These are phyloP conservation scores for Carcina quercana DNA, from an alignment of 2,888 invertebrate genomes.

Conservation along the genomic window DNA sequence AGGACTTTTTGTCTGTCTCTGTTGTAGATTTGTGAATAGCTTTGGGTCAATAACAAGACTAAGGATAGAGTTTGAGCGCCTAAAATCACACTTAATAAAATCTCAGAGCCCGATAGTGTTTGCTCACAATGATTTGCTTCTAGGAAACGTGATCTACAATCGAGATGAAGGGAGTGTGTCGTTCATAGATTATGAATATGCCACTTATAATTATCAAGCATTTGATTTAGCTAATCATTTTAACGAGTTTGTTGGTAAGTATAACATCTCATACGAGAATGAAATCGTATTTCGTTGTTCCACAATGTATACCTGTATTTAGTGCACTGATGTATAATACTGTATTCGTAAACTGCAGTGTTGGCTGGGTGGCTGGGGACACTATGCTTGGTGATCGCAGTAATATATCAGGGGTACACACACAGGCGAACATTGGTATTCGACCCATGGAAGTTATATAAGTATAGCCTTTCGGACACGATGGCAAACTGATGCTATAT, in stretches of 20 bases:
- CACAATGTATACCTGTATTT: too few species aligned
- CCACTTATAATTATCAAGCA: conserved; percentile 93
- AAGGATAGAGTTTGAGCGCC: conserved; percentile 78
- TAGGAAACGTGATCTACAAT: conserved; percentile 94
- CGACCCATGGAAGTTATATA: too few species aligned
- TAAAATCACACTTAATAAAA: conserved; percentile 77
- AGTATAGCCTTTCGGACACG: too few species aligned
- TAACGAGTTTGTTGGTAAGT: conserved; percentile 94
- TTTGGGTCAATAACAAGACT: conserved; percentile 80
- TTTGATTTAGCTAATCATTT: conserved; percentile 99
- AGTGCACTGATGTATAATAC: too few species aligned
- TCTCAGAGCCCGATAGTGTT: conserved; percentile 89
- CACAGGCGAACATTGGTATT: too few species aligned
- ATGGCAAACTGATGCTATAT: too few species aligned
- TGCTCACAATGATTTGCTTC: conserved; percentile 97
- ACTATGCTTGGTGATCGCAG: too few species aligned
- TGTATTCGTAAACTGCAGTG: too few species aligned
- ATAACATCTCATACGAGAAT: neutral
- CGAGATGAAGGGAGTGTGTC: conserved; percentile 79
- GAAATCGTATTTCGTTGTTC: neutral
- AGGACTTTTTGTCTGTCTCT: conserved; percentile 20
- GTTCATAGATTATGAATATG: conserved; percentile 99
- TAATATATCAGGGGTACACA: too few species aligned
- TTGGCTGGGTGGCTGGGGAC: too few species aligned
- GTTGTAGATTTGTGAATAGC: conserved; percentile 78